phyloP scores from a whole-genome alignment of 53 echinoderm and acorn worm genomes.

The Henricia sp. region DNA sequence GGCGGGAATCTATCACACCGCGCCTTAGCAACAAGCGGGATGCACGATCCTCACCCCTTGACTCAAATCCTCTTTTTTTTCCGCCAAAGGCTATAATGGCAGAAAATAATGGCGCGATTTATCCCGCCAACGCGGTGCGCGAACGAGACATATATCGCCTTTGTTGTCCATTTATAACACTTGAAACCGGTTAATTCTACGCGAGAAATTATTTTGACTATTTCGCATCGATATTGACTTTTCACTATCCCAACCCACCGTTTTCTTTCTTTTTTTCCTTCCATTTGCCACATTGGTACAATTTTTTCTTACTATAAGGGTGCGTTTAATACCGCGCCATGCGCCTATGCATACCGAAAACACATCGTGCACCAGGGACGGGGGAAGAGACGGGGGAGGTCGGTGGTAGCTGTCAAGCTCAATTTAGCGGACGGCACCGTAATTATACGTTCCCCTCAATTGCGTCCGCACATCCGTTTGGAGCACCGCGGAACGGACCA shows the following conservation, averaged over 20 bases:
- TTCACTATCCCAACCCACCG: too few species aligned
- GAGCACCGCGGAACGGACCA: too few species aligned
- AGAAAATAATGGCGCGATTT: conserved; percentile 6
- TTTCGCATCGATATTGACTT: neutral
- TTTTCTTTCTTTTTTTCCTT: too few species aligned
- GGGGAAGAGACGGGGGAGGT: too few species aligned
- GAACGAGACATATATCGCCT: neutral
- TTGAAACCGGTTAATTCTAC: neutral
- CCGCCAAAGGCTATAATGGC: neutral
- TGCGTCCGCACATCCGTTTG: neutral
- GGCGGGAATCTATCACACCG: neutral
- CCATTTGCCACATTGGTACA: too few species aligned
- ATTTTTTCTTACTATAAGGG: too few species aligned
- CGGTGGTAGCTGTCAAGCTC: too few species aligned
- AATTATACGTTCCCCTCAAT: neutral
- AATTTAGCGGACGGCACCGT: too few species aligned
- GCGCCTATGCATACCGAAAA: too few species aligned
- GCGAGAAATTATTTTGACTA: neutral
- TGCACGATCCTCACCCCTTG: neutral
- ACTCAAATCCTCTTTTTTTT: neutral
- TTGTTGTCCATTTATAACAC: neutral
- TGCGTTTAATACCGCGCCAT: too few species aligned
- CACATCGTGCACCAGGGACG: too few species aligned
- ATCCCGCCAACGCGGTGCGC: neutral
- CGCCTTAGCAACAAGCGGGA: neutral